These are phyloP conservation scores for Struthio camelus DNA, from an alignment of 2,113 vertebrate genomes.

Conservation along the genomic window DNA sequence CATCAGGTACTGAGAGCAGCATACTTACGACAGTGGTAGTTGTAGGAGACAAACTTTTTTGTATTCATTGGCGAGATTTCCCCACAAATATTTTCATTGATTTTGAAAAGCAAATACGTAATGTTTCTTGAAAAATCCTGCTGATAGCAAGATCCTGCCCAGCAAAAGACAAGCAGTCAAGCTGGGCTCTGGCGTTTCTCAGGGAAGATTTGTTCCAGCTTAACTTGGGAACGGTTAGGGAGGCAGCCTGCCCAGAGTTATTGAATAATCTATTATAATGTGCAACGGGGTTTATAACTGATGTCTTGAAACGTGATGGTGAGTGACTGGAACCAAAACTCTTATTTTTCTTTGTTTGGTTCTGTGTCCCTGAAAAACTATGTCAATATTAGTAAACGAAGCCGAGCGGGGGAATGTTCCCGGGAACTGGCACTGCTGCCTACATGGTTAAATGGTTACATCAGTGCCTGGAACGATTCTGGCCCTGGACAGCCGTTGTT, in stretches of 20 bases:
- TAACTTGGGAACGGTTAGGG: constrained; percentile 22
- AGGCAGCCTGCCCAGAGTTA: constrained; percentile 56
- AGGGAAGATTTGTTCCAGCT: constrained; percentile 48
- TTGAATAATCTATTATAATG: not conserved
- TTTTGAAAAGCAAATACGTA: constrained; percentile 58
- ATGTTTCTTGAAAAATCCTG: constrained; percentile 45
- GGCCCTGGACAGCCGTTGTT: not conserved
- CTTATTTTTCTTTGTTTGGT: not conserved
- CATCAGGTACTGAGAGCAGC: not conserved
- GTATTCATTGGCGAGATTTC: constrained; percentile 26
- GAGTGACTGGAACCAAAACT: not conserved
- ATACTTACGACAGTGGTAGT: not conserved
- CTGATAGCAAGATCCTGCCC: constrained; percentile 66
- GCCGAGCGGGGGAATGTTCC: not conserved
- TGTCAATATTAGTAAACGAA: not conserved
- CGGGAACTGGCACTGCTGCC: not conserved
- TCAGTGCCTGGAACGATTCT: fast-evolving
- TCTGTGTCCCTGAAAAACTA: not conserved
- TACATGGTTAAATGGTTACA: not conserved
- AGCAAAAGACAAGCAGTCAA: constrained; percentile 63
- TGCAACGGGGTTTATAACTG: not conserved
- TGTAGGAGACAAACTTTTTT: not conserved
- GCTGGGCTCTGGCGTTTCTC: constrained; percentile 65
- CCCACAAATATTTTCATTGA: constrained; percentile 43
- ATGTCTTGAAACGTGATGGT: not conserved